Base-by-base conservation (phyloP, 2,888 invertebrate species). In the Cremastobaeus sp. region DNA sequence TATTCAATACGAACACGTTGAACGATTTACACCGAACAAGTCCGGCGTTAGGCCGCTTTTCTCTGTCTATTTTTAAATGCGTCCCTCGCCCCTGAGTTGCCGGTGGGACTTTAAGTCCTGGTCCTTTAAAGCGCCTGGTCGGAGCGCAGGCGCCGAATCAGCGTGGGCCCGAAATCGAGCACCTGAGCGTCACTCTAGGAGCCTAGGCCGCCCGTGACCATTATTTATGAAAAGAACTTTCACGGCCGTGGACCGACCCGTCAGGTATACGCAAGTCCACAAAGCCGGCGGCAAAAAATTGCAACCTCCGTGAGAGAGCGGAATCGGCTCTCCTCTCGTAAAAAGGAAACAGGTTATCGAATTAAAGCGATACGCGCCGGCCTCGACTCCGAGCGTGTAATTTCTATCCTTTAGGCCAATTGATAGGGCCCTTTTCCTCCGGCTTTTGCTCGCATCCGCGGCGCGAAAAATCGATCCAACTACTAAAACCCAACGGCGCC, bases 341-440 rank as follows among this genome's bases (percentile, higher is more conserved):
- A 84, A 82, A 82, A 83, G 78, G 78, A 82, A 85, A 83, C 85
- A 81, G 84, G 84, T 84, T 85, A 84, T 85, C 85, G 84, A 84
- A 85, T 85, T 84, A 82, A 85, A 85, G 81, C 83, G 83, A 82
- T 81, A 78, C 78, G 73, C 72, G 59, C 66, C 47, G 55, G 20
- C 54, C 47, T 59, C 43, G 45, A 39, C 76, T 72, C 43, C 71
- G 59, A 79, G 79, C 79, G 69, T 77, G 78, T 81, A 83, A 83
- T 84, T 84, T 83, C 83, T 83, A 82, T 81, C 84, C 80, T 73
- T 72, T 78, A 77, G 81, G 82, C 78, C 76, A 72, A 74, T 62
- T 69, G 66, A 74, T 74, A 60, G 73, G 37, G 66, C 32, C 43
- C 55, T 52, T 55, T 62, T 43, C 39, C 64, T 57, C 60, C 45